These are phyloP conservation scores for Graptemys geographica DNA, from an alignment of 2,797 vertebrate species.

Conservation along the genomic window DNA sequence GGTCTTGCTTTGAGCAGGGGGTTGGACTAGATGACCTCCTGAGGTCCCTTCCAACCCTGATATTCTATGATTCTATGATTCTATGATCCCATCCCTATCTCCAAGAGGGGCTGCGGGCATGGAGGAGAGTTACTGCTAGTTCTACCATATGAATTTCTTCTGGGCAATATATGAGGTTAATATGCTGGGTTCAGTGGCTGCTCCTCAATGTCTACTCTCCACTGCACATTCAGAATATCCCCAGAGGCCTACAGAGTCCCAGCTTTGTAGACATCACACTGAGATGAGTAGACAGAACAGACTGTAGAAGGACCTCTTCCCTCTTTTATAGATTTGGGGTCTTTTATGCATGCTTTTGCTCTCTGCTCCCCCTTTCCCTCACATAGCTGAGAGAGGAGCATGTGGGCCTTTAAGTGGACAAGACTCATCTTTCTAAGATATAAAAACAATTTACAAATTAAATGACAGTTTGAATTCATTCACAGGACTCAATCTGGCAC, in stretches of 20 bases:
- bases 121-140: neutral
- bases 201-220: neutral
- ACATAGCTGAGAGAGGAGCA: neutral
- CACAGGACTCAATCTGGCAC: neutral
- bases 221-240: neutral
- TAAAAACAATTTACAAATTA: neutral
- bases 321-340: neutral
- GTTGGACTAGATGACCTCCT: too few species aligned
- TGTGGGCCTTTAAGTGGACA: neutral
- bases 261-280: neutral
- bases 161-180: neutral
- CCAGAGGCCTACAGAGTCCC: neutral
- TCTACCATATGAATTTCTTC: neutral
- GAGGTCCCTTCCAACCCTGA: too few species aligned
- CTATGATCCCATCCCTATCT: neutral
- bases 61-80: too few species aligned
- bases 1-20: too few species aligned
- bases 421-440: neutral
- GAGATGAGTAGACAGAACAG: neutral
- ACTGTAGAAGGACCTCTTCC: fast-evolving
- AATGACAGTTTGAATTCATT: neutral
- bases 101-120: neutral
- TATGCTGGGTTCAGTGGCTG: fast-evolving
- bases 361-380: neutral
- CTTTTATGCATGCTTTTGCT: neutral